Conservation (phyloP, 2,113 vertebrate genomes). For the Strix uralensis region DNA sequence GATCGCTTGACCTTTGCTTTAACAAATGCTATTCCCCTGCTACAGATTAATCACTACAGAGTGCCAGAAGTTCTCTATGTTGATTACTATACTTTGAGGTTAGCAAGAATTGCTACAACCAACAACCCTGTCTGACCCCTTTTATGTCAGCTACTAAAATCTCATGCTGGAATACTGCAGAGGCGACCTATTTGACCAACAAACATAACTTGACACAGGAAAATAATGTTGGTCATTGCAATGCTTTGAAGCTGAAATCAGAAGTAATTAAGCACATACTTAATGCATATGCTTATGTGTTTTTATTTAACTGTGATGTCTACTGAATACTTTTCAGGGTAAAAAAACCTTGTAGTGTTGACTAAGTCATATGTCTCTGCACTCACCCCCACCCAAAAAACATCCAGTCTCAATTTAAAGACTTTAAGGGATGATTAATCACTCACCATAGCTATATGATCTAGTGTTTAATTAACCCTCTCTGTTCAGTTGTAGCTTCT, state of each 20-base stretch:
- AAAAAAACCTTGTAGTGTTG: not conserved
- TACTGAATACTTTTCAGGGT: not conserved
- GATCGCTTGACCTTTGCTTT: not conserved
- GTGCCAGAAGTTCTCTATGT: not conserved
- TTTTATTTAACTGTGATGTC: not conserved
- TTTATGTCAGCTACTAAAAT: not conserved
- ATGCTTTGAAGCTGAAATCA: not conserved
- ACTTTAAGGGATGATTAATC: not conserved
- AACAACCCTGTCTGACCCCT: not conserved
- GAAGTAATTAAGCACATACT: not conserved
- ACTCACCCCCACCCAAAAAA: not conserved
- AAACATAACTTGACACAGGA: not conserved
- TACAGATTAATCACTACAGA: not conserved
- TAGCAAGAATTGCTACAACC: not conserved
- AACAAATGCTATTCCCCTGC: not conserved
- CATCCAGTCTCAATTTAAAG: not conserved
- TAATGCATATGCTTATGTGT: fast-evolving
- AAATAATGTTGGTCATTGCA: not conserved
- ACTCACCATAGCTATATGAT: not conserved
- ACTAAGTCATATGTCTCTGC: not conserved
- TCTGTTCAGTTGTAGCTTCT: not conserved
- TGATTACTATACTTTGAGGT: not conserved
- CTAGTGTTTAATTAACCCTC: not conserved
- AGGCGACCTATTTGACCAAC: not conserved
- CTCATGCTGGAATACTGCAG: not conserved